phyloP scores from a whole-genome alignment of 2,888 invertebrate genomes.

The Apantesis nais region DNA sequence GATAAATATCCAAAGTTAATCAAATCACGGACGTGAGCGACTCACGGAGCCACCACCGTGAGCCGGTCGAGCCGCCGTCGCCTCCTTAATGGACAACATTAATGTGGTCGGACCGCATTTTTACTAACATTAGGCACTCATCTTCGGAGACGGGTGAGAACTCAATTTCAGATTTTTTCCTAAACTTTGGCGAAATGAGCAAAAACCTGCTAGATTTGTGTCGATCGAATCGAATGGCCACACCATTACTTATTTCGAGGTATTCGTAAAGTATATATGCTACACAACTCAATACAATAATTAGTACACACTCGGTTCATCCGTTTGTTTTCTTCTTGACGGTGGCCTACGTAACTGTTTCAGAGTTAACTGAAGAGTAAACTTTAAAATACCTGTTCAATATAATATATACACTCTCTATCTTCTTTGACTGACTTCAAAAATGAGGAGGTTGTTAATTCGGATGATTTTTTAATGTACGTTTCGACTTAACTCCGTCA shows the following conservation, averaged over 20 bases:
- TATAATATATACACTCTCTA: no score
- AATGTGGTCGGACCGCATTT: constrained; percentile 18
- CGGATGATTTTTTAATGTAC: no score
- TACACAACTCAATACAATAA: background rate
- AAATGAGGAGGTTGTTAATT: no score
- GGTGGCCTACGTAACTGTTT: no score
- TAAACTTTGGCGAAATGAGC: constrained; percentile 5
- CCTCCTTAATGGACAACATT: constrained; percentile 23
- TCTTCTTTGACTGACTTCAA: no score
- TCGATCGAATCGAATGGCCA: background rate
- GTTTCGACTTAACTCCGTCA: no score
- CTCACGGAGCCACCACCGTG: constrained; percentile 15
- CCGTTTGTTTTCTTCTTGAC: no score
- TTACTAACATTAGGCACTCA: constrained; percentile 15
- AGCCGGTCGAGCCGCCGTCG: constrained; percentile 14
- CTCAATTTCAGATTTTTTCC: constrained; percentile 8
- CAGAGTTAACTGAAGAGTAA: no score
- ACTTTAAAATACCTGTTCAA: no score
- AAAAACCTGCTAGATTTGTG: constrained; percentile 1
- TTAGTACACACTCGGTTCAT: background rate
- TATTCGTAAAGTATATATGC: background rate
- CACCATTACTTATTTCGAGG: no score
- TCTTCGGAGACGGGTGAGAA: constrained; percentile 9
- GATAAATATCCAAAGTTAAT: constrained; percentile 58
- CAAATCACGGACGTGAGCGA: constrained; percentile 38